Conservation (phyloP, 2,888 invertebrate genomes). For the Philonicus albiceps region DNA sequence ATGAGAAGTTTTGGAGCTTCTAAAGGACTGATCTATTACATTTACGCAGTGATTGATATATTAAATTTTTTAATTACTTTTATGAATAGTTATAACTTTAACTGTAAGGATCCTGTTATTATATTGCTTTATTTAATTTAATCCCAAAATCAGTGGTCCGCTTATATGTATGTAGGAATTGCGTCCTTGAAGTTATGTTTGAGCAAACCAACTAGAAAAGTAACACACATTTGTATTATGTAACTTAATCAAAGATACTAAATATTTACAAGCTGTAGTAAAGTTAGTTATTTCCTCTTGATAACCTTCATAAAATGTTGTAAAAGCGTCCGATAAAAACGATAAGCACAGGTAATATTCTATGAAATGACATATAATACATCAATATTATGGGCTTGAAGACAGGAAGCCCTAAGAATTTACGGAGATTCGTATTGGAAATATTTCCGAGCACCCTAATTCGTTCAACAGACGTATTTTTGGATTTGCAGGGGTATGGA, state of each 20-base stretch:
- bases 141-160: too few relatives aligned
- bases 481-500: neutral
- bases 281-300: neutral
- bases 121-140: too few relatives aligned
- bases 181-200: too few relatives aligned
- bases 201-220: neutral
- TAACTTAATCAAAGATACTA: neutral
- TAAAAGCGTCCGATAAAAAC: neutral
- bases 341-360: neutral
- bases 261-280: neutral
- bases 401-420: neutral
- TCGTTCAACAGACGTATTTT: neutral
- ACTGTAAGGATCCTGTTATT: too few relatives aligned
- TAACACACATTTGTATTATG: neutral
- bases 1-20: too few relatives aligned
- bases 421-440: neutral
- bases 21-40: too few relatives aligned
- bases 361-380: neutral
- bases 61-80: too few relatives aligned
- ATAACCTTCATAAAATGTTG: neutral
- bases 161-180: too few relatives aligned
- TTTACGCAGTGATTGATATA: too few relatives aligned
- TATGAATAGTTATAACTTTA: too few relatives aligned
- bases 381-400: neutral
- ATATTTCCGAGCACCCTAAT: neutral